A percentile compares a stretch with the other conserved stretches of the same genome.
Conservation (phyloP, 2,888 invertebrate species). For the Synanthedon formicaeformis region DNA sequence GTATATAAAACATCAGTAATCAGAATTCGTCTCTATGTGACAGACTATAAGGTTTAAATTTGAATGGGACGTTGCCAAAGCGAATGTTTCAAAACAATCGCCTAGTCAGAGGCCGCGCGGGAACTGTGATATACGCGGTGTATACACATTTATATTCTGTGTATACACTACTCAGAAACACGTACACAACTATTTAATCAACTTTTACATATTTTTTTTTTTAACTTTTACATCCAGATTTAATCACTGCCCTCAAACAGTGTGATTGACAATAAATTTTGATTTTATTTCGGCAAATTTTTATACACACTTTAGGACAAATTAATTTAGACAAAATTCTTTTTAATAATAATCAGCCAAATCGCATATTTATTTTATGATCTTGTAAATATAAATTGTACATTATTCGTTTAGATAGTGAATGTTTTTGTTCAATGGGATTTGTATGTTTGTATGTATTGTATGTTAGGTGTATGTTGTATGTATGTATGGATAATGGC, state of each 20-base stretch:
- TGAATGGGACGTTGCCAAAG: conserved; percentile 2
- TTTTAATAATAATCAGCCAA: conserved; percentile 36
- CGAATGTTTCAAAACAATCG: conserved; percentile 12
- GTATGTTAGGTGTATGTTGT: not conserved
- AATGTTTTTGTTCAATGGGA: conserved; percentile 31
- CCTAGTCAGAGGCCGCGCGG: conserved; percentile 48
- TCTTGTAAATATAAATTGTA: conserved; percentile 59
- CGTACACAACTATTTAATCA: conserved; percentile 15
- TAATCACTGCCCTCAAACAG: not conserved
- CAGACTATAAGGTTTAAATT: no score
- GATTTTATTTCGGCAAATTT: conserved; percentile 13
- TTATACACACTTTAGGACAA: conserved; percentile 6
- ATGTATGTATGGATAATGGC: not conserved
- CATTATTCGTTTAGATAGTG: conserved; percentile 51
- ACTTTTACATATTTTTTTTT: conserved; percentile 1
- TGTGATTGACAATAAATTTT: conserved; percentile 2
- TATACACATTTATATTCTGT: conserved; percentile 6
- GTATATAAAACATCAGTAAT: no score
- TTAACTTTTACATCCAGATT: not conserved
- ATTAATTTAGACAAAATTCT: conserved; percentile 14
- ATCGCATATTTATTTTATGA: conserved; percentile 58
- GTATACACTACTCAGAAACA: conserved; percentile 4
- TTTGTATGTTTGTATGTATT: conserved; percentile 13
- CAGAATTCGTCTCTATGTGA: no score
- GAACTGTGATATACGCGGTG: conserved; percentile 45